phyloP scores from a whole-genome alignment of 2,797 vertebrate species.

The Sarcophilus harrisii region DNA sequence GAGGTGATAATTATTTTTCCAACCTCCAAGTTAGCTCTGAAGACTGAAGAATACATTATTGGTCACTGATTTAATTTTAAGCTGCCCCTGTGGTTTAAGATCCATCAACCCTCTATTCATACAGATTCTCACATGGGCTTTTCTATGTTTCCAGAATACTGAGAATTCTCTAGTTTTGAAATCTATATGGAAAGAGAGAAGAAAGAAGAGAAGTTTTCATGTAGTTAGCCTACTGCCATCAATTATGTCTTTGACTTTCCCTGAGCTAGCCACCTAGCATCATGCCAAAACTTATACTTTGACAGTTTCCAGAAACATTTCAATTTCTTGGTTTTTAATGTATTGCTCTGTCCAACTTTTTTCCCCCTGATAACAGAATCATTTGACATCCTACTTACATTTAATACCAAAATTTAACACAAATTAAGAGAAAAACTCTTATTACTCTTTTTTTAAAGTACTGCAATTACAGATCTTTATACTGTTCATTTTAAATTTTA shows the following conservation, averaged over 20 bases:
- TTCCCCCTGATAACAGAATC: background rate
- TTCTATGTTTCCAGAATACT: background rate
- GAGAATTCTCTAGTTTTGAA: background rate
- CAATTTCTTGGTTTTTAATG: background rate
- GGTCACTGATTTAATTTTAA: background rate
- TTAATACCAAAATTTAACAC: background rate
- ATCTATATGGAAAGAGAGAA: background rate
- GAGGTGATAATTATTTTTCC: background rate
- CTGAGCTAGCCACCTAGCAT: background rate
- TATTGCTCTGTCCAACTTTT: background rate
- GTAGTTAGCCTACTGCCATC: background rate
- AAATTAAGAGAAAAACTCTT: background rate
- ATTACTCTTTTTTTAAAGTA: background rate
- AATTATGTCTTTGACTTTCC: background rate
- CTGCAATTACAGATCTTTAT: background rate
- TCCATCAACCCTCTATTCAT: background rate
- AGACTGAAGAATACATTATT: background rate
- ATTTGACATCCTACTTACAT: background rate
- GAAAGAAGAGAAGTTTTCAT: background rate
- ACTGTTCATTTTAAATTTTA: background rate
- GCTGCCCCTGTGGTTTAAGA: background rate
- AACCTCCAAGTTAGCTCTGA: background rate
- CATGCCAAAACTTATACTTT: background rate
- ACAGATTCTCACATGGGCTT: background rate
- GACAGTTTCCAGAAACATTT: background rate